Percentiles rank a stretch among this genome's conserved stretches.
Conservation (phyloP, 2,888 invertebrate species). For the Melanchra persicariae region DNA sequence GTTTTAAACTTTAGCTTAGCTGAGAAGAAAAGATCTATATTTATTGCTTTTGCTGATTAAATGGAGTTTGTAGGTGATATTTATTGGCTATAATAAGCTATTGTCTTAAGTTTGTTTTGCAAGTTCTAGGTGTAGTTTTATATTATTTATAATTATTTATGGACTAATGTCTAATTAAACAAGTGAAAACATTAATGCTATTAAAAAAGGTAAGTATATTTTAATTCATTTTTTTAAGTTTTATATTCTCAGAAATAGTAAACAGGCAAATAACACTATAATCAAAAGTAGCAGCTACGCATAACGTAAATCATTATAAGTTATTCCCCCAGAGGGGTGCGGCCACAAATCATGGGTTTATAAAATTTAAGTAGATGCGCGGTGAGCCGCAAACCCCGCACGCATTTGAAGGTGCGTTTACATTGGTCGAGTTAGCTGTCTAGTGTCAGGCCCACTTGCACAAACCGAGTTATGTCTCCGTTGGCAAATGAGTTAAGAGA, state of each 20-base stretch:
- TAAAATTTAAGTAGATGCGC: conserved; percentile 47
- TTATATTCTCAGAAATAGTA: too few species aligned
- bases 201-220: too few species aligned
- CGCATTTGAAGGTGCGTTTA: conserved; percentile 20
- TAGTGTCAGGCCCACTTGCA: too few species aligned
- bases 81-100: conserved; percentile 23
- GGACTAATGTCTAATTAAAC: too few species aligned
- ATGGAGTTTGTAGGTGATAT: conserved; percentile 38
- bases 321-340: conserved; percentile 42
- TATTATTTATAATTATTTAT: too few species aligned
- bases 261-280: conserved; percentile 19
- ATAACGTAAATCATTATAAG: conserved; percentile 27
- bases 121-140: background rate
- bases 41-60: conserved; percentile 59
- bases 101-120: background rate
- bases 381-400: conserved; percentile 19
- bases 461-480: too few species aligned
- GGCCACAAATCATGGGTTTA: conserved; percentile 69
- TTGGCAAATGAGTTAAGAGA: too few species aligned
- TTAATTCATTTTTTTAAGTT: background rate
- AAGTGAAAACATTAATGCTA: too few species aligned
- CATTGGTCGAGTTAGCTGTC: background rate
- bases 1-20: conserved; percentile 52
- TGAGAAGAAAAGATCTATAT: conserved; percentile 49
- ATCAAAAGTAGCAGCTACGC: conserved; percentile 3